Percentiles rank a stretch among this genome's conserved stretches.
phyloP scores from a whole-genome alignment of 2,888 invertebrate species.

The Boloria euphrosyne region DNA sequence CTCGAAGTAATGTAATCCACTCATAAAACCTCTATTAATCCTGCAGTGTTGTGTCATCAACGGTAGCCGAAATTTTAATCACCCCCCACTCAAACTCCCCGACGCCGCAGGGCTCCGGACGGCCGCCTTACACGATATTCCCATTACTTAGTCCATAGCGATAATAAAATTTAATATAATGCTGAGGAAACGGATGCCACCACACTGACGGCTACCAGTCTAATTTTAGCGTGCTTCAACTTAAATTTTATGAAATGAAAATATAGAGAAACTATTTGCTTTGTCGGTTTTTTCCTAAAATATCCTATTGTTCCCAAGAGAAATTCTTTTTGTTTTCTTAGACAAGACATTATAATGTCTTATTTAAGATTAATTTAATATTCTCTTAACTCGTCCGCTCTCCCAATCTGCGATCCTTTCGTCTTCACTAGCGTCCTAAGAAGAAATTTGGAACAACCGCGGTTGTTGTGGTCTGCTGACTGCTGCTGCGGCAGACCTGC shows the following conservation, averaged over 20 bases:
- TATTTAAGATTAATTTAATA: too few species aligned
- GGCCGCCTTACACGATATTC: slow-evolving; percentile 82
- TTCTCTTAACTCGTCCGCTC: too few species aligned
- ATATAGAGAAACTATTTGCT: not conserved
- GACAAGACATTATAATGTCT: too few species aligned
- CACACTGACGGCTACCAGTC: slow-evolving; percentile 57
- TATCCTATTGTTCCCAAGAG: too few species aligned
- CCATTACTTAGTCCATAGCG: slow-evolving; percentile 82
- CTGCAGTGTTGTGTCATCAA: slow-evolving; percentile 77
- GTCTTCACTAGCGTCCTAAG: too few species aligned
- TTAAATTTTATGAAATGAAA: slow-evolving; percentile 5
- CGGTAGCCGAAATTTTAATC: slow-evolving; percentile 81
- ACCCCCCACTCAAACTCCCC: slow-evolving; percentile 54
- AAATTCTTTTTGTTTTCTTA: not conserved
- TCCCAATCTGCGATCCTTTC: too few species aligned
- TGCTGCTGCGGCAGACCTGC: too few species aligned
- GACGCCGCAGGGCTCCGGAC: slow-evolving; percentile 69
- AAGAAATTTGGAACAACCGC: too few species aligned
- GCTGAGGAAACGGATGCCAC: slow-evolving; percentile 73
- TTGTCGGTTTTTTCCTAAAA: not conserved
- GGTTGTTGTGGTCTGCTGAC: too few species aligned
- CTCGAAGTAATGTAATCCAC: slow-evolving; percentile 76
- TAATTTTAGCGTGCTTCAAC: slow-evolving; percentile 44
- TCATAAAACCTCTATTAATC: slow-evolving; percentile 78
- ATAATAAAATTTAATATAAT: slow-evolving; percentile 83